A percentile compares a stretch with the other conserved stretches of the same genome.
These are phyloP conservation scores for Rambutsinella grinnellia DNA, from an alignment of 2,888 invertebrate species.

Conservation along the genomic window DNA sequence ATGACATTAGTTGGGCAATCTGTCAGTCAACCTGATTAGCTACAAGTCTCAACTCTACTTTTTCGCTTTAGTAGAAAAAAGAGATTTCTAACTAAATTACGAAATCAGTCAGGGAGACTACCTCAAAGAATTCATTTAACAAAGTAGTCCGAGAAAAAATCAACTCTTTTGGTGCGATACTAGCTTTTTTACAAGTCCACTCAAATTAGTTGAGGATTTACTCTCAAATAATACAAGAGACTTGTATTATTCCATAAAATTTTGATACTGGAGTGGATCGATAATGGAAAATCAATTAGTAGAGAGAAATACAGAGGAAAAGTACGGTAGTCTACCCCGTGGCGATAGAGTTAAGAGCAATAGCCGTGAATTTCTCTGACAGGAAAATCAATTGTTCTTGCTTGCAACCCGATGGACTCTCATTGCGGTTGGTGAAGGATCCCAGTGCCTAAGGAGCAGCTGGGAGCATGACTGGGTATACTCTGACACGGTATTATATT, in stretches of 20 bases:
- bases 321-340: background rate
- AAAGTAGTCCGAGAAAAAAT: background rate
- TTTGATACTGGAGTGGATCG: slow-evolving; percentile 21
- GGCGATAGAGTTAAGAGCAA: background rate
- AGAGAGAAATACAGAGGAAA: slow-evolving; percentile 7
- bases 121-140: too few species aligned
- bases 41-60: background rate
- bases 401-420: slow-evolving; percentile 16
- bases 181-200: too few species aligned
- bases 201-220: background rate
- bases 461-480: slow-evolving; percentile 5
- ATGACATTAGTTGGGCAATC: background rate
- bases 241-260: background rate
- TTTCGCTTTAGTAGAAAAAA: background rate
- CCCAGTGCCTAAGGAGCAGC: too few species aligned
- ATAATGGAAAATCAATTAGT: slow-evolving; percentile 40
- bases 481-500: slow-evolving; percentile 21
- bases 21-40: background rate
- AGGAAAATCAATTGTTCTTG: slow-evolving; percentile 50
- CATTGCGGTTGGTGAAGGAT: too few species aligned
- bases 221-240: background rate
- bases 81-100: background rate
- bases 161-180: too few species aligned
- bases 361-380: slow-evolving; percentile 37
- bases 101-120: too few species aligned